Conservation (phyloP, 2,888 invertebrate genomes). For the Panzeria rudis region DNA sequence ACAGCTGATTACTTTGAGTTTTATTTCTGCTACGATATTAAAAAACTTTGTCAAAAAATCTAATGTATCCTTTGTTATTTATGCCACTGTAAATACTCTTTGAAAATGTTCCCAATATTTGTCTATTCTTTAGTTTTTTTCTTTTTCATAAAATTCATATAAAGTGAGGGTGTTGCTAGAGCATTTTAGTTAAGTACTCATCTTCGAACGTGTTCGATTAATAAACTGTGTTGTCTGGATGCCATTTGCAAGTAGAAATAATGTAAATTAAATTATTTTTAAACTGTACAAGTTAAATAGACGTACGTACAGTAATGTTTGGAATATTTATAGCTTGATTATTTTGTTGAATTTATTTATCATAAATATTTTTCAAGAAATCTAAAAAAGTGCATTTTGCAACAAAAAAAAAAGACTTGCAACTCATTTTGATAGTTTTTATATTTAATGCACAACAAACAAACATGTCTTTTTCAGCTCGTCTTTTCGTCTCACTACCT, state of each 20-base stretch:
- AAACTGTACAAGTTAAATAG: constrained; percentile 32
- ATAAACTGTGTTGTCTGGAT: constrained; percentile 53
- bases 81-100: constrained; percentile 13
- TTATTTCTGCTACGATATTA: too few species aligned
- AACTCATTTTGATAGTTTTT: background rate
- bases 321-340: constrained; percentile 34
- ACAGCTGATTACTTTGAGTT: too few species aligned
- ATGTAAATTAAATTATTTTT: constrained; percentile 49
- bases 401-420: background rate
- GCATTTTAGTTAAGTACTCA: constrained; percentile 43
- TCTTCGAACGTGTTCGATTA: constrained; percentile 58
- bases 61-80: too few species aligned
- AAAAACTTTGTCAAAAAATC: too few species aligned
- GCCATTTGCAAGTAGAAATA: constrained; percentile 38
- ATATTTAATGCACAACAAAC: background rate
- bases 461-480: background rate
- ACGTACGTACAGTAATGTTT: background rate
- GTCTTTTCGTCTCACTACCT: background rate
- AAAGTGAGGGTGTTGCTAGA: constrained; percentile 49
- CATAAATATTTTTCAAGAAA: constrained; percentile 5
- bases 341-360: background rate
- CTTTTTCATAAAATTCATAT: constrained; percentile 14
- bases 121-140: background rate
- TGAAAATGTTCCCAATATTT: constrained; percentile 35
- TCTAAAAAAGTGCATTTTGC: background rate